phyloP scores from a whole-genome alignment of 2,113 vertebrate genomes.

The Jaculus jaculus region DNA sequence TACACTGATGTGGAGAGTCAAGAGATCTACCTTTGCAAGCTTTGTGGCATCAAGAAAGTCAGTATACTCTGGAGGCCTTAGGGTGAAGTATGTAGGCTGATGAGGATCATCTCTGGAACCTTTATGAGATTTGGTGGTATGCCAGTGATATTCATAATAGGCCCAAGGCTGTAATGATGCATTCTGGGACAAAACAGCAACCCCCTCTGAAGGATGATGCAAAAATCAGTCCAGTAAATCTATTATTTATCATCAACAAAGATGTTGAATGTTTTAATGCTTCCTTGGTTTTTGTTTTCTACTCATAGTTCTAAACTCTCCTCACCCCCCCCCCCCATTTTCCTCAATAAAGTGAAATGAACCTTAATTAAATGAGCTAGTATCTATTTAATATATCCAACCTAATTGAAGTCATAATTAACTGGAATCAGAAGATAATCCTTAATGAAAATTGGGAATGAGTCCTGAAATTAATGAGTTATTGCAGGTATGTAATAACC shows the following conservation, averaged over 20 bases:
- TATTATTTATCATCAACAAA: neutral
- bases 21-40: neutral
- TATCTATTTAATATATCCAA: constrained; percentile 51
- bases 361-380: constrained; percentile 53
- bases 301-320: neutral
- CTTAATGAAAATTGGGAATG: constrained; percentile 61
- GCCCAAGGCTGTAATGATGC: neutral
- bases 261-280: neutral
- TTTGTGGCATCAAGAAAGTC: constrained; percentile 20
- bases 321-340: neutral
- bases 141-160: neutral
- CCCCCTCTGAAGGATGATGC: neutral
- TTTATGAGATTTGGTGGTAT: constrained; percentile 33
- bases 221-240: neutral
- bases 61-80: neutral
- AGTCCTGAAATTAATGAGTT: constrained; percentile 54
- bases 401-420: constrained; percentile 70
- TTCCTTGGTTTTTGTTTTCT: constrained; percentile 52
- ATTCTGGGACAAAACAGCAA: neutral
- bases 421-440: constrained; percentile 48
- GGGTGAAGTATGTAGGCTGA: neutral
- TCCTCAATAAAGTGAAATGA: constrained; percentile 64
- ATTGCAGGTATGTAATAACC: constrained; percentile 72
- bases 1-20: neutral
- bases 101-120: neutral